Evolutionary conservation across 2,888 invertebrate genomes (phyloP).

Genomic region (Drosophila formosana): DNA sequence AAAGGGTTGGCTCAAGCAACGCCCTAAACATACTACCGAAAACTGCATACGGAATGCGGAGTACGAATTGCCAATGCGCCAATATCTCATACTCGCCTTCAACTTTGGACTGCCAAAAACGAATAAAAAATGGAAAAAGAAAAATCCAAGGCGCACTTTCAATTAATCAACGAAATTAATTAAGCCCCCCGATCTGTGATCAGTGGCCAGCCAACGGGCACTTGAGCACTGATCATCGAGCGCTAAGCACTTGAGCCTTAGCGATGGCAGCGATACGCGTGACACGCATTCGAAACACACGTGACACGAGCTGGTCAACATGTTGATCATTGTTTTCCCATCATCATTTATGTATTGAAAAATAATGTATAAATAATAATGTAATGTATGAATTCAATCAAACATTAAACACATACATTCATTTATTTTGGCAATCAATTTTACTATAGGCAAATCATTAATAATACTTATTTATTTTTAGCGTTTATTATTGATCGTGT

Average conservation of each 20-base stretch:
- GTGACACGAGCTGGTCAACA: neutral
- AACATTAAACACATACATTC: neutral
- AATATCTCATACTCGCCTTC: conserved; percentile 70
- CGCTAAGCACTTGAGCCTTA: conserved; percentile 16
- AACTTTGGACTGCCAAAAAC: conserved; percentile 68
- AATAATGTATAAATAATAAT: neutral
- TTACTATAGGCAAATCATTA: too few species aligned
- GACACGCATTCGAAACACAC: neutral
- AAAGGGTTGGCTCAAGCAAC: conserved; percentile 67
- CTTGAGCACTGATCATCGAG: conserved; percentile 39
- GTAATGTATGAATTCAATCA: neutral
- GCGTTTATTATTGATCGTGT: too few species aligned
- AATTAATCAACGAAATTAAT: conserved; percentile 81
- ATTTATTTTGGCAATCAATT: too few species aligned
- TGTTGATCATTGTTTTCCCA: too few species aligned
- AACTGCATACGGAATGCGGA: conserved; percentile 12
- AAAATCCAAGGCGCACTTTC: conserved; percentile 69
- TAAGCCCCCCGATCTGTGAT: conserved; percentile 62
- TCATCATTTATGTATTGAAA: neutral
- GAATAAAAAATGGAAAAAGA: conserved; percentile 20
- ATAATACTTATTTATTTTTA: too few species aligned
- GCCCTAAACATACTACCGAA: conserved; percentile 77
- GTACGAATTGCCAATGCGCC: conserved; percentile 22
- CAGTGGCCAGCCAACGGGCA: conserved; percentile 61
- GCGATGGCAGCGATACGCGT: conserved; percentile 21